These are phyloP conservation scores for Hedychridium roseum DNA, from an alignment of 2,888 invertebrate species.

Conservation along the genomic window DNA sequence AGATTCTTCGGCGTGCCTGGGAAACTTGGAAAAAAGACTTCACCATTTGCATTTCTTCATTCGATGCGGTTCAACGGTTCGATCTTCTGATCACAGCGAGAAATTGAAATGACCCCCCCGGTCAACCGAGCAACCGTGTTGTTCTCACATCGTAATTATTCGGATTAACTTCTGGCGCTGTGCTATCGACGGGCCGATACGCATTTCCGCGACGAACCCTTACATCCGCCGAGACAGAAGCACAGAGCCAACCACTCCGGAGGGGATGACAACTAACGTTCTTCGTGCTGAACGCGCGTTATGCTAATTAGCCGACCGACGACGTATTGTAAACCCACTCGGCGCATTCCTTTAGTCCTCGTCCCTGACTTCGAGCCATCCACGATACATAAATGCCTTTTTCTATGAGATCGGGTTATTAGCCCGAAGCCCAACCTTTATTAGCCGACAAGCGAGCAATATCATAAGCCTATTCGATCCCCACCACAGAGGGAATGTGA, in stretches of 20 bases:
- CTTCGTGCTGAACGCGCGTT: background rate
- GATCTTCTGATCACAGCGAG: slow-evolving; percentile 44
- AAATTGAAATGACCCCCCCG: slow-evolving; percentile 45
- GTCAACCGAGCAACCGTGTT: slow-evolving; percentile 27
- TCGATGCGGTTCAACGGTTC: slow-evolving; percentile 24
- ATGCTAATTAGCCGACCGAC: background rate
- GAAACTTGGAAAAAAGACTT: no score
- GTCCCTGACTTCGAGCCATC: no score
- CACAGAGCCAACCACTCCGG: background rate
- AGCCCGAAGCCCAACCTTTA: no score
- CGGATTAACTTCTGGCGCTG: slow-evolving; percentile 35
- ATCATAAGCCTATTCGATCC: no score
- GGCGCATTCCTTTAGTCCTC: no score
- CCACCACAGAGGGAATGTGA: no score
- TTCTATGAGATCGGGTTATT: no score
- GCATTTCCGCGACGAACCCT: slow-evolving; percentile 2
- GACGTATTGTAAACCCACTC: no score
- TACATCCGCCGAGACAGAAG: slow-evolving; percentile 2
- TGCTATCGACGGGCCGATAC: background rate
- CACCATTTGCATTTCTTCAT: background rate
- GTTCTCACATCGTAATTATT: slow-evolving; percentile 48
- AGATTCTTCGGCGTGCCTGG: no score
- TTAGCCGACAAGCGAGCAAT: no score
- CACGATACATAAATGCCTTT: no score
- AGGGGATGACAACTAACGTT: background rate